phyloP scores from a whole-genome alignment of 2,113 vertebrate species.

The Dipodomys stephensi region DNA sequence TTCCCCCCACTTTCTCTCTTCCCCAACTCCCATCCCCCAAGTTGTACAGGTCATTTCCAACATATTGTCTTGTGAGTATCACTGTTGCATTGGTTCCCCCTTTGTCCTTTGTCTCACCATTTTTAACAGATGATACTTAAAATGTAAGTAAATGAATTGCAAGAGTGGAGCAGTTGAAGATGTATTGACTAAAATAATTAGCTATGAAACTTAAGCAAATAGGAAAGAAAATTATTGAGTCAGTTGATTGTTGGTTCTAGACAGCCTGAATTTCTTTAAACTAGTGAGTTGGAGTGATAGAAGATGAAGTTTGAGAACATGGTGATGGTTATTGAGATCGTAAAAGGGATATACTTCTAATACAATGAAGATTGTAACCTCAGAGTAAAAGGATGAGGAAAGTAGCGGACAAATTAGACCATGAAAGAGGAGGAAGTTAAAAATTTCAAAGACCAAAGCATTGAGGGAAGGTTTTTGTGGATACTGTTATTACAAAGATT shows the following conservation, averaged over 20 bases:
- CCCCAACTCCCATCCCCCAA: too few species aligned
- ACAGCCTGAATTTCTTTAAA: background rate
- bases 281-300: background rate
- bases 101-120: too few species aligned
- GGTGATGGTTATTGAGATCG: background rate
- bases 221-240: background rate
- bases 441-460: background rate
- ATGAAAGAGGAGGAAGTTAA: conserved; percentile 2
- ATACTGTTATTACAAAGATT: background rate
- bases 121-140: background rate
- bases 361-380: background rate
- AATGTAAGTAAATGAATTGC: background rate
- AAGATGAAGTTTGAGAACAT: background rate
- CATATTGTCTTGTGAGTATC: too few species aligned
- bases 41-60: too few species aligned
- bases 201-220: background rate
- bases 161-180: background rate
- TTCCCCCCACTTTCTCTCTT: too few species aligned
- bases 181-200: background rate
- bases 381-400: background rate
- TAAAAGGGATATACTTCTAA: background rate
- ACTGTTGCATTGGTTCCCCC: too few species aligned
- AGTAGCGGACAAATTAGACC: background rate
- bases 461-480: background rate
- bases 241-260: background rate